A percentile compares a stretch with the other conserved stretches of the same genome.
Evolutionary conservation across 2,113 vertebrate genomes (phyloP).

Genomic region (Carassius auratus): DNA sequence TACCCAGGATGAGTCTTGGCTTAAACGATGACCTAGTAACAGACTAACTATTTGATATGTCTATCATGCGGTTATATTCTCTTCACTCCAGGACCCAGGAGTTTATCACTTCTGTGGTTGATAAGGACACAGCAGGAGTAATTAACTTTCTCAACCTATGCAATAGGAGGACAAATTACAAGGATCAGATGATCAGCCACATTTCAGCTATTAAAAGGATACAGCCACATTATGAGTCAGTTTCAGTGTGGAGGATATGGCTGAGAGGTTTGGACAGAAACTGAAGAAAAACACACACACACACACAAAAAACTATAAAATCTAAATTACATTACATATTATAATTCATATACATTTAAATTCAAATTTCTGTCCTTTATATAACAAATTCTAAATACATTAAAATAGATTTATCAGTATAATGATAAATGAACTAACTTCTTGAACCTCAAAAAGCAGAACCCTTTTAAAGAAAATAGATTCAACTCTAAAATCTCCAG

Average conservation of each 20-base stretch:
- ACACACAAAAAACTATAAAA: background rate
- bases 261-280: constrained; percentile 95
- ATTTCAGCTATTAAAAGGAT: constrained; percentile 79
- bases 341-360: background rate
- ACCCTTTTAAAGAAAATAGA: background rate
- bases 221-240: constrained; percentile 96
- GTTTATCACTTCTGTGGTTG: background rate
- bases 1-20: background rate
- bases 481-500: background rate
- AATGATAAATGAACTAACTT: background rate
- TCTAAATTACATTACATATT: background rate
- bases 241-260: constrained; percentile 85
- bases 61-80: background rate
- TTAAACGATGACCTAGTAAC: background rate
- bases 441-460: background rate
- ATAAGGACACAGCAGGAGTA: background rate
- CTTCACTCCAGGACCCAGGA: background rate
- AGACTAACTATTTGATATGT: background rate
- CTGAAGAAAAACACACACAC: constrained; percentile 64
- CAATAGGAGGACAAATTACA: background rate
- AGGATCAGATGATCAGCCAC: background rate
- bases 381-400: background rate
- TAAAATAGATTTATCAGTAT: background rate
- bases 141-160: background rate
- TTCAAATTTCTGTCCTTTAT: background rate